phyloP scores from a whole-genome alignment of 2,113 vertebrate species.

The Muntiacus muntjak region DNA sequence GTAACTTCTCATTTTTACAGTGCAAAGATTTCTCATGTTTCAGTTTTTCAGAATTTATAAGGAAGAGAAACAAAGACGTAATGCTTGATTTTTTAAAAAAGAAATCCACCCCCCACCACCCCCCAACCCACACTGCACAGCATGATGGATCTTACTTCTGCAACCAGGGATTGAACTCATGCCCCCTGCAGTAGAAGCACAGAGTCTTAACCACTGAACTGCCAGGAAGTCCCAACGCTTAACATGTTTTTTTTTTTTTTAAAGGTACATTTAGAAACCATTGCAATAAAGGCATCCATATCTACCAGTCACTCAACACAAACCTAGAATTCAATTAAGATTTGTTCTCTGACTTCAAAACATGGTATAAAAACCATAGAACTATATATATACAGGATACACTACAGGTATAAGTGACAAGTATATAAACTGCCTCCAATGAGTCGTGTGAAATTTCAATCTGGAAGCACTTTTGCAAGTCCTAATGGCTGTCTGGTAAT shows the following conservation, averaged over 20 bases:
- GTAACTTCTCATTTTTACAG: neutral
- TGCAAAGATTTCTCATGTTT: neutral
- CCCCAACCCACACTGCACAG: neutral
- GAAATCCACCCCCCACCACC: neutral
- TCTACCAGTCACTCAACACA: neutral
- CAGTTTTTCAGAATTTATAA: neutral
- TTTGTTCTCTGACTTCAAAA: neutral
- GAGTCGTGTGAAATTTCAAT: conserved; percentile 37
- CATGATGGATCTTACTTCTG: neutral
- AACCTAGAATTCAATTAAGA: neutral
- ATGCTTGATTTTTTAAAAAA: neutral
- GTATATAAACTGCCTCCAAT: neutral
- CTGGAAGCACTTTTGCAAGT: conserved; percentile 25
- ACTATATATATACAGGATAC: neutral
- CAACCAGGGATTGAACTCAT: neutral
- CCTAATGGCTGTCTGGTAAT: conserved; percentile 32
- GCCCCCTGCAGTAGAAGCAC: neutral
- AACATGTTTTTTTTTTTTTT: neutral
- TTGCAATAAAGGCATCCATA: neutral
- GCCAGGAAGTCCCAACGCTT: neutral
- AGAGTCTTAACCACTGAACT: neutral
- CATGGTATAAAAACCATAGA: neutral
- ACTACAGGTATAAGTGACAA: neutral
- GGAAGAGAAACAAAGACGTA: neutral
- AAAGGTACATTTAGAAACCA: neutral